These are phyloP conservation scores for Watersipora subatra DNA, from an alignment of 1,140 invertebrate species.

Conservation along the genomic window DNA sequence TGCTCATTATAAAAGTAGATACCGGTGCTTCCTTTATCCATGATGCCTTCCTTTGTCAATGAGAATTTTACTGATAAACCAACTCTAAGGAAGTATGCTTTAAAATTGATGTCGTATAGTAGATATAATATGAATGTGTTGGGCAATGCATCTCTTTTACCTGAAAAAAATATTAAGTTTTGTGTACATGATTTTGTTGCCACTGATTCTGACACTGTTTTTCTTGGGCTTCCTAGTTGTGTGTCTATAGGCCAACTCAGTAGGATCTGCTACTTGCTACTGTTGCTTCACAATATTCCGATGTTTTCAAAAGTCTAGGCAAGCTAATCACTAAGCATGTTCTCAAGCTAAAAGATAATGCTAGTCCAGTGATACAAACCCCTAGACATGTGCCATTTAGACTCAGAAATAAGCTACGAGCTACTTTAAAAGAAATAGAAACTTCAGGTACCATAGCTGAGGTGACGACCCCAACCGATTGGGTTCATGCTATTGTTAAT, in stretches of 20 bases:
- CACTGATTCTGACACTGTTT: neutral
- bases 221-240: neutral
- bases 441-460: slow-evolving; percentile 11
- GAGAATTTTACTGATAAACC: neutral
- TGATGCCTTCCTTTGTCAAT: neutral
- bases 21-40: neutral
- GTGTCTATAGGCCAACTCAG: neutral
- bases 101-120: neutral
- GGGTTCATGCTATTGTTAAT: slow-evolving; percentile 17
- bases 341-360: neutral
- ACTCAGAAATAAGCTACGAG: neutral
- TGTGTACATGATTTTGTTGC: neutral
- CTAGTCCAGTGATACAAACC: neutral
- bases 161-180: neutral
- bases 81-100: neutral
- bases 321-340: neutral
- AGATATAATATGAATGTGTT: neutral
- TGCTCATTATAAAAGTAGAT: too few species aligned
- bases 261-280: neutral
- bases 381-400: neutral
- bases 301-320: neutral
- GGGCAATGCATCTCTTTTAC: neutral
- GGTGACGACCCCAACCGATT: slow-evolving; percentile 17
- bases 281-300: neutral
- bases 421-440: neutral